Evolutionary conservation across 2,888 invertebrate genomes (phyloP), one percentile per base, ranked within the genome.

Genomic region (Spodoptera exigua): DNA sequence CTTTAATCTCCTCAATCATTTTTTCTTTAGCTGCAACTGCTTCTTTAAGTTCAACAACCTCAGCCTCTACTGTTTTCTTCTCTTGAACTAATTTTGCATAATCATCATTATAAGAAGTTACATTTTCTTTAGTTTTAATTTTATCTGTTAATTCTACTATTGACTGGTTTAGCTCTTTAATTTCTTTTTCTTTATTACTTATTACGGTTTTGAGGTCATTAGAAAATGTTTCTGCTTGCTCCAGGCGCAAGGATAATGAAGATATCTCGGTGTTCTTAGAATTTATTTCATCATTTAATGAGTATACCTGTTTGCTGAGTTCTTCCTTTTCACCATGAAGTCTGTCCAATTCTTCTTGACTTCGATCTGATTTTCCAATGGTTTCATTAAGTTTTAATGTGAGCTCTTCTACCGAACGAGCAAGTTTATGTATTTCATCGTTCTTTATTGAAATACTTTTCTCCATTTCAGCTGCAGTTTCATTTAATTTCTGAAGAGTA

Each of bases 151-250:
- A 64, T 69, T 91, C 89, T 14, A 84, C 77, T 43, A 92, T 84
- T 37, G 89, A 87, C 68, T 91, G 87, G 59, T 82, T 89, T 0
- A 93, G 74, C 72, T 91, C 89, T 72, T 91, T 88, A 46, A 93
- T 89, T 81, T 90, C 87, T 78, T 90, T 89, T 46, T 90, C 88
- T 82, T 89, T 92, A 14, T 57, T 73, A 37, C 84, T 83, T 54
- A 89, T 76, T 39, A 58, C 51, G 37, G 49, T 57, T 77, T 85
- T 86, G 58, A 80, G 81, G 54, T 88, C 77, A 12, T 65, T 51
- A 37, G 72, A 70, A 10, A 62, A 32, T 56, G 77, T 83, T 70
- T 89, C 84, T 9, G 82, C 62, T 55, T 88, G 83, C 48, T 84
- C 81, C 16, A 87, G 46, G 17, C 62, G 75, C 10, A 47, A 62